Conservation (phyloP, 2,888 invertebrate species). For the Dascillus cervinus region DNA sequence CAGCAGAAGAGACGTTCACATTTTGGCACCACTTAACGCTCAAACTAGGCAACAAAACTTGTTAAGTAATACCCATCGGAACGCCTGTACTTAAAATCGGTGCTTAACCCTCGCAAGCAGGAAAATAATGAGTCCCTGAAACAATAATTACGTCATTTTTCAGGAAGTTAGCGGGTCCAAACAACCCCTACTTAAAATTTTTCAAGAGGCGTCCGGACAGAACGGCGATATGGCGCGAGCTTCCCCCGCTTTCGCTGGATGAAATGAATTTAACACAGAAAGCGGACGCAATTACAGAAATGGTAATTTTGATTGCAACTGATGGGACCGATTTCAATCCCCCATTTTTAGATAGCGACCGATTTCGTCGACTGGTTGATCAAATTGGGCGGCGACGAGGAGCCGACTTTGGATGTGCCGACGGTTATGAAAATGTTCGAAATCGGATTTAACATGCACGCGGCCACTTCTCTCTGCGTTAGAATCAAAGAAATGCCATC, state of each 20-base stretch:
- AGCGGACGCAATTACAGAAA: conserved; percentile 32
- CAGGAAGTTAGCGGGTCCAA: conserved; percentile 17
- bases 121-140: too few relatives aligned
- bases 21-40: too few relatives aligned
- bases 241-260: conserved; percentile 32
- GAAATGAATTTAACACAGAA: conserved; percentile 36
- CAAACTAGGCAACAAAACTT: too few relatives aligned
- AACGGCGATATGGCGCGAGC: conserved; percentile 36
- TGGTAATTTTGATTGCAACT: too few relatives aligned
- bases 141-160: too few relatives aligned
- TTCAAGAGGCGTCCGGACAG: conserved; percentile 31
- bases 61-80: too few relatives aligned
- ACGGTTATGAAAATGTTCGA: conserved; percentile 37
- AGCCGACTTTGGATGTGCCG: conserved; percentile 29
- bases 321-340: conserved; percentile 3
- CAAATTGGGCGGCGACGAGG: conserved; percentile 27
- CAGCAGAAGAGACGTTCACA: too few relatives aligned
- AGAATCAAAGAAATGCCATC: conserved; percentile 51
- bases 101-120: too few relatives aligned
- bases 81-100: too few relatives aligned
- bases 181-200: conserved; percentile 34
- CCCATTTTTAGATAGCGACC: conserved; percentile 30
- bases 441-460: conserved; percentile 53
- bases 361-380: conserved; percentile 38
- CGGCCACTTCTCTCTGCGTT: conserved; percentile 48